Conservation (phyloP, 2,797 vertebrate species). For the Betta splendens region DNA sequence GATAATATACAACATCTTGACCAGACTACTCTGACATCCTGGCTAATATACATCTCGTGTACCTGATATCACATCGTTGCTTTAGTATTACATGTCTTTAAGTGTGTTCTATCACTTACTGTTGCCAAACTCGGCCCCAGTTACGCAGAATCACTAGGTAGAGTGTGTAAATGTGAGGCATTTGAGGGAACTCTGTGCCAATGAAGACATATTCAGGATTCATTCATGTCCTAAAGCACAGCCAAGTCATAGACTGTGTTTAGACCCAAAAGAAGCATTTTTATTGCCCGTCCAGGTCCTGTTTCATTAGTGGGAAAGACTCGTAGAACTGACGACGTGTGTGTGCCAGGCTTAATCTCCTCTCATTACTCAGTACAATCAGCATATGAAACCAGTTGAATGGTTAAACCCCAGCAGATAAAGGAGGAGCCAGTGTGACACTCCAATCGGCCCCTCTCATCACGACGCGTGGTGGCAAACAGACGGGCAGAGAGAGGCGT, state of each 20-base stretch:
- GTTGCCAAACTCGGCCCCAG: slow-evolving; percentile 21
- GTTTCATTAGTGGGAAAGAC: slow-evolving; percentile 21
- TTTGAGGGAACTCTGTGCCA: slow-evolving; percentile 17
- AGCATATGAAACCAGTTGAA: slow-evolving; percentile 71
- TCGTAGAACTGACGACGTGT: slow-evolving; percentile 9
- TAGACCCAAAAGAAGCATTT: slow-evolving; percentile 30
- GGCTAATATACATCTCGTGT: no score
- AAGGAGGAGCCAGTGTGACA: slow-evolving; percentile 73
- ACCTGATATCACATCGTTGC: no score
- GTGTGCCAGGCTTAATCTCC: slow-evolving; percentile 56
- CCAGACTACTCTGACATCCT: no score
- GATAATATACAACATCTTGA: no score
- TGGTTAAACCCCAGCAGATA: slow-evolving; percentile 50
- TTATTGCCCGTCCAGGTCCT: slow-evolving; percentile 22
- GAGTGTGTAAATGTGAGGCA: neutral
- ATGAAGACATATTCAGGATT: slow-evolving; percentile 16
- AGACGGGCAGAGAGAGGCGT: slow-evolving; percentile 64
- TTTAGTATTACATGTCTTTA: no score
- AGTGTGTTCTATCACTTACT: neutral
- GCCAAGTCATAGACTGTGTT: slow-evolving; percentile 32
- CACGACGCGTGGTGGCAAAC: slow-evolving; percentile 67
- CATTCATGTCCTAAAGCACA: slow-evolving; percentile 21
- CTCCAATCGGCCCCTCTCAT: slow-evolving; percentile 58
- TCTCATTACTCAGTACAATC: slow-evolving; percentile 66
- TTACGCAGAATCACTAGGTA: neutral